Evolutionary conservation across 2,888 invertebrate species (phyloP), one percentile per base, ranked within the genome.

Genomic region (Galeopsomyia nigrocyanea): DNA sequence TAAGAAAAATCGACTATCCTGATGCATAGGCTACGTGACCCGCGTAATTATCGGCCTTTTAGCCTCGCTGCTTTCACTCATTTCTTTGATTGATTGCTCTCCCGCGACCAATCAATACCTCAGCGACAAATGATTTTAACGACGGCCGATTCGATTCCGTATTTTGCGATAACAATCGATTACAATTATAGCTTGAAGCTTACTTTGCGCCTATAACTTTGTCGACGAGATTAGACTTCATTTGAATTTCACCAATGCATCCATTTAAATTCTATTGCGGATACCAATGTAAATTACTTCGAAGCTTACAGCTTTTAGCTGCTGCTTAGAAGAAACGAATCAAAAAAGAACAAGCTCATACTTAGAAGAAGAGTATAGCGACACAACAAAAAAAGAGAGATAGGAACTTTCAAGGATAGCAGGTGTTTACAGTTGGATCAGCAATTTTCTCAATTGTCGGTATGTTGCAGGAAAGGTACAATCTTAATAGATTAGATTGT

Each of bases 401-500:
- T 13, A 39, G 1, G 16, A 6, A 46, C 72, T 66, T 72, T 66
- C 66, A 63, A 57, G 64, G 60, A 73, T 63, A 71, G 69, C 69
- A 79, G 79, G 74, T 82, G 81, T 83, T 83, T 82, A 82, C 82
- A 81, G 80, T 78, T 75, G 77, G 79, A 83, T 83, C 83, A 83
- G 82, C 80, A 81, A 83, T 83, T 83, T 39, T 13, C 39, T 39
- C 83, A 80, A 81, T 81, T 81, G 80, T 80, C 76, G 78, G 79
- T 79, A 79, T 79, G 77, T 76, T 77, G 77, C 76, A 71, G 70
- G 69, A 68, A 63, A 47, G 14, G 53, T 17, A 16, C 49, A 47
- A 75, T 78, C 74, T 78, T 80, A 79, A 81, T 79, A 77, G 79
- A 79, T 78, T 79, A 80, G 79, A 80, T 81, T 79, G 78, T 77